Conservation (phyloP, 2,888 invertebrate species). For the Euzophera pinguis region DNA sequence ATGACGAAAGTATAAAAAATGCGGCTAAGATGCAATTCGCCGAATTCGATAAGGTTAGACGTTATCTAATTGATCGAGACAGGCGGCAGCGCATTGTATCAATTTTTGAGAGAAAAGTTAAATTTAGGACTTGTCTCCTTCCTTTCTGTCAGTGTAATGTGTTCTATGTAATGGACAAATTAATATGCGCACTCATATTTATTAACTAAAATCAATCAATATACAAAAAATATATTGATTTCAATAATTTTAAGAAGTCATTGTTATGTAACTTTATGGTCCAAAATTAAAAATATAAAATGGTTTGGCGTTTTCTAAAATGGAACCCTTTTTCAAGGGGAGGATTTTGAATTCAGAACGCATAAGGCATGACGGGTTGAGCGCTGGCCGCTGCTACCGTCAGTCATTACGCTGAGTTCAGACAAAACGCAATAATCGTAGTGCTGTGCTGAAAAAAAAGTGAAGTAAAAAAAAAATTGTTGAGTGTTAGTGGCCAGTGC, state of each 20-base stretch:
- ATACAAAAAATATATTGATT: no score
- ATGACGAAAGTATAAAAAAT: background rate
- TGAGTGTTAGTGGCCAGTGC: slow-evolving; percentile 11
- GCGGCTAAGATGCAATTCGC: background rate
- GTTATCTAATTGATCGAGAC: background rate
- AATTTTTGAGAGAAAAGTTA: background rate
- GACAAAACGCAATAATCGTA: slow-evolving; percentile 25
- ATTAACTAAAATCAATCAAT: no score
- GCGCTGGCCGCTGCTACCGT: background rate
- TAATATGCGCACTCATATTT: no score
- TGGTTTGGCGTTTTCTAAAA: background rate
- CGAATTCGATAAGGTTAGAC: background rate
- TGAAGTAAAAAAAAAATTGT: slow-evolving; percentile 3
- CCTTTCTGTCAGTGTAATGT: no score
- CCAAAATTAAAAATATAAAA: background rate
- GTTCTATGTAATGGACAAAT: no score
- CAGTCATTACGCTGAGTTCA: slow-evolving; percentile 16
- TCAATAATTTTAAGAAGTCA: no score
- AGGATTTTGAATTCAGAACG: slow-evolving; percentile 38
- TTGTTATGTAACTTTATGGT: no score
- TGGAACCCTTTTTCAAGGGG: slow-evolving; percentile 30
- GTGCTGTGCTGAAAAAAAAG: slow-evolving; percentile 14
- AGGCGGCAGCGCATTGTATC: background rate
- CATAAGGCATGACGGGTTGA: slow-evolving; percentile 36
- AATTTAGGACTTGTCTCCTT: no score